Evolutionary conservation across 2,888 invertebrate genomes (phyloP), one percentile per base, ranked within the genome.

Genomic region (Ramazzottius varieornatus): DNA sequence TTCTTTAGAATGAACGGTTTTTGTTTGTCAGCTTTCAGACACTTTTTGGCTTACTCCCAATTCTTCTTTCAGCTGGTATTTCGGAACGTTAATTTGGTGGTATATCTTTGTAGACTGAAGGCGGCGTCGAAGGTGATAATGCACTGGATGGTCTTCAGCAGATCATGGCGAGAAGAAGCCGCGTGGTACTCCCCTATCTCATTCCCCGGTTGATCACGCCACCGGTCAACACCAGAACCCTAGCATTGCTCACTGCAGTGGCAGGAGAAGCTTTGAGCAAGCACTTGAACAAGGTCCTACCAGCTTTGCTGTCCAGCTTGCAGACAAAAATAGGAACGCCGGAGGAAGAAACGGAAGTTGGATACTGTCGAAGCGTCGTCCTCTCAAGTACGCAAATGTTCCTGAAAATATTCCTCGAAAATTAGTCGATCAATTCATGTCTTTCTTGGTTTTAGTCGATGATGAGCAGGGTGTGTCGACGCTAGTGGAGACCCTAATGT

Each of bases 91-190:
- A n/a, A n/a, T n/a, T n/a, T n/a, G n/a, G n/a, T n/a, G n/a, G n/a
- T n/a, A n/a, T 13, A 13, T 40, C 65, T 67, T 68, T 69, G 24
- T 72, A 82, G 81, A 85, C 86, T 70, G 83, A 92, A n/a, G n/a
- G n/a, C n/a, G n/a, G n/a, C n/a, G 82, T 81, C 32, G 78, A 84
- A 65, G 88, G 88, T 0, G 93, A 93, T 73, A 86, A 86, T 73
- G 88, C 93, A 13, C 80, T 98, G 69, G 96, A 98, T 75, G 98
- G 96, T 32, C 80, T 98, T 70, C 83, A 89, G 67, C 93, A 94
- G 81, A 88, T 98, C 46, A 92, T 98, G 90, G 85, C 88, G 20
- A 88, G 94, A 67, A 96, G 94, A 78, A 90, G 92, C 0, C 82
- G 88, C 70, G 92, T 91, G 0, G 93, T 96, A 66, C 79, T 98